Evolutionary conservation across 2,113 vertebrate genomes (phyloP).

Genomic region (Ivindomyrus marchei): DNA sequence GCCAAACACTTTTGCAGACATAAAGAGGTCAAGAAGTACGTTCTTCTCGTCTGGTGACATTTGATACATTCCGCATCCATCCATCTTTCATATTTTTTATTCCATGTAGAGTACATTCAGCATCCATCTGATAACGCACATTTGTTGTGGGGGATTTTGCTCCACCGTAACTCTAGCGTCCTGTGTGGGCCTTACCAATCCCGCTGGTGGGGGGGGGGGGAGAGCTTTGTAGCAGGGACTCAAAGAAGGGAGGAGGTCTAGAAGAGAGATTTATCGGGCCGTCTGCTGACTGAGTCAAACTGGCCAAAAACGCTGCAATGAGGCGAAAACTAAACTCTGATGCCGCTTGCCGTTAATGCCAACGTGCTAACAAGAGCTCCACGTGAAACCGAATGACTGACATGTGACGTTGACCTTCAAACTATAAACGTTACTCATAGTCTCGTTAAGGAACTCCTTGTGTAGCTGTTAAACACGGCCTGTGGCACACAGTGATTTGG

Average conservation of each 20-base stretch:
- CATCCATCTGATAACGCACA: not conserved
- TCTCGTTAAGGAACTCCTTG: not conserved
- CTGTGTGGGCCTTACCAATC: not conserved
- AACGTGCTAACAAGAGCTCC: not conserved
- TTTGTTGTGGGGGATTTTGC: not conserved
- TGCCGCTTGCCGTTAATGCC: not conserved
- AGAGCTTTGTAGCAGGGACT: not conserved
- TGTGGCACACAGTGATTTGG: not conserved
- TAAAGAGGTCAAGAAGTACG: not conserved
- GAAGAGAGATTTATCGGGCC: not conserved
- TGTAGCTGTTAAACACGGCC: not conserved
- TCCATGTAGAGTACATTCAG: not conserved
- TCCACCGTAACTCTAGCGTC: not conserved
- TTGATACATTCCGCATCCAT: not conserved
- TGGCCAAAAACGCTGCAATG: not conserved
- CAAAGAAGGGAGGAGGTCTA: not conserved
- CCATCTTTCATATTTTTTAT: not conserved
- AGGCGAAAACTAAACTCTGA: not conserved
- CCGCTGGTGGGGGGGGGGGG: not conserved
- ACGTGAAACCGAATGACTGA: not conserved
- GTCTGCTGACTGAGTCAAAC: not conserved
- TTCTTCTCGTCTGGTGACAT: not conserved
- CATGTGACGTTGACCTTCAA: not conserved
- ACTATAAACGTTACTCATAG: not conserved
- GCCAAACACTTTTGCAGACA: not conserved